Conservation (phyloP, 2,888 invertebrate species). For the Dorcus hopei region DNA sequence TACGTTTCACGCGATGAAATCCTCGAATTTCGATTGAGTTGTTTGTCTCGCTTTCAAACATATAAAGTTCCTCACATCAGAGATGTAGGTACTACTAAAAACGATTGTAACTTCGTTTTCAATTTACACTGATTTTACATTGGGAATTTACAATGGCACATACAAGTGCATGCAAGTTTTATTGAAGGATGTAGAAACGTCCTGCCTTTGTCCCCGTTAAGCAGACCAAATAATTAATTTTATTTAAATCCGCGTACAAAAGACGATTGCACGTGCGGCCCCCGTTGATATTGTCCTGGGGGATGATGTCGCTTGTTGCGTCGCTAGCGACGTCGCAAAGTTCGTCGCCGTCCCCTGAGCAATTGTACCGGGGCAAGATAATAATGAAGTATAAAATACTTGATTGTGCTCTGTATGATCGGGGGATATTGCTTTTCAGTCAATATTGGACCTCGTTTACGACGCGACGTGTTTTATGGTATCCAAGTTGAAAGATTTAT, state of each 20-base stretch:
- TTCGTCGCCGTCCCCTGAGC: slow-evolving; percentile 6
- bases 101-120: too few relatives aligned
- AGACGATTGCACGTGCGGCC: neutral
- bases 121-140: too few relatives aligned
- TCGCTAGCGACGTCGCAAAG: slow-evolving; percentile 18
- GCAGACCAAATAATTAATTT: slow-evolving; percentile 17
- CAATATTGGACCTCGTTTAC: slow-evolving; percentile 26
- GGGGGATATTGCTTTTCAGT: slow-evolving; percentile 34
- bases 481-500: neutral
- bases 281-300: neutral
- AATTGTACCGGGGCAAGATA: slow-evolving; percentile 12
- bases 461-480: slow-evolving; percentile 20
- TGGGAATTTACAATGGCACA: too few relatives aligned
- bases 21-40: too few relatives aligned
- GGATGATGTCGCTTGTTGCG: slow-evolving; percentile 2
- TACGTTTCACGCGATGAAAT: too few relatives aligned
- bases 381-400: slow-evolving; percentile 41
- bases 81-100: too few relatives aligned
- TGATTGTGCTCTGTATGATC: slow-evolving; percentile 42
- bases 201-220: slow-evolving; percentile 7
- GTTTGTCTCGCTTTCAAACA: too few relatives aligned
- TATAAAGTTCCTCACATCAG: too few relatives aligned
- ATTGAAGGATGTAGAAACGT: too few relatives aligned
- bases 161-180: too few relatives aligned
- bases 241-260: slow-evolving; percentile 10